These are phyloP conservation scores for Mesodorylaimus sp. DNA, from an alignment of 2,888 invertebrate species.

Conservation along the genomic window DNA sequence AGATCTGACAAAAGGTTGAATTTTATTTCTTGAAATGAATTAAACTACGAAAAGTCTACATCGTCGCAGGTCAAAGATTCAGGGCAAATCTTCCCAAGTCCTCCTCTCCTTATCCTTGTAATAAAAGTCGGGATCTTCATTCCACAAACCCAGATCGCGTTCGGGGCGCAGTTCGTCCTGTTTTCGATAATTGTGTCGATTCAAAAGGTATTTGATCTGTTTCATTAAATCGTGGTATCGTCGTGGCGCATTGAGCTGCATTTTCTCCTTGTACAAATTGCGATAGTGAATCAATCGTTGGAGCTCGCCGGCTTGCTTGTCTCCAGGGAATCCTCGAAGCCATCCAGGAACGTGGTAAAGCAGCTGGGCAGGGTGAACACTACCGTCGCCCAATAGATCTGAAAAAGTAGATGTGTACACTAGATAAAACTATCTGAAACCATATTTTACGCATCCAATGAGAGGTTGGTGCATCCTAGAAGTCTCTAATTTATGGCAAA, in stretches of 20 bases:
- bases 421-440: too few species aligned
- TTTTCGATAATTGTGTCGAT: conserved; percentile 28
- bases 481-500: too few species aligned
- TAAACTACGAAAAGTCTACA: too few species aligned
- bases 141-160: conserved; percentile 26
- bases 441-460: too few species aligned
- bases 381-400: conserved; percentile 68
- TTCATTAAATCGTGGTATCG: conserved; percentile 27
- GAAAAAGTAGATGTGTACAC: conserved; percentile 14
- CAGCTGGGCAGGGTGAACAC: conserved; percentile 60
- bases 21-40: too few species aligned
- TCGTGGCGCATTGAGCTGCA: conserved; percentile 20
- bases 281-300: conserved; percentile 27
- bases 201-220: conserved; percentile 25
- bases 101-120: too few species aligned
- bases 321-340: conserved; percentile 68
- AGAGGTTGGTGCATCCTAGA: too few species aligned
- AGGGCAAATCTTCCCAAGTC: too few species aligned
- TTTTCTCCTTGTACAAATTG: conserved; percentile 9
- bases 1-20: too few species aligned
- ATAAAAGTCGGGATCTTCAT: conserved; percentile 26
- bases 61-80: too few species aligned
- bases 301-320: conserved; percentile 33
- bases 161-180: conserved; percentile 26
- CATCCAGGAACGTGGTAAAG: conserved; percentile 68